phyloP scores from a whole-genome alignment of 2,113 vertebrate species.

The Poeciliopsis retropinna region DNA sequence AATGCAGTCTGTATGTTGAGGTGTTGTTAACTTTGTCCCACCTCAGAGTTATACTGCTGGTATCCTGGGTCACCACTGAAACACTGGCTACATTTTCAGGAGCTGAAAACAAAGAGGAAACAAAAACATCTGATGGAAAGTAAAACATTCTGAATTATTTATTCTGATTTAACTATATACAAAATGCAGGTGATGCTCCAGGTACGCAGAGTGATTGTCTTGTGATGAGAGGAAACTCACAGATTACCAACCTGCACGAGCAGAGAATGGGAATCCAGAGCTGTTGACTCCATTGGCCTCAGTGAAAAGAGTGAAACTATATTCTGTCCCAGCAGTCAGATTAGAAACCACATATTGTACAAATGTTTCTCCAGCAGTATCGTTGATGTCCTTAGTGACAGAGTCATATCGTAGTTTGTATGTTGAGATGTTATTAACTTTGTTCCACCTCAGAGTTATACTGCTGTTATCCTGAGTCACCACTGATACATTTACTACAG shows the following conservation, averaged over 20 bases:
- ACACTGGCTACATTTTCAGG: rapidly evolving
- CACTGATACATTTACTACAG: rapidly evolving
- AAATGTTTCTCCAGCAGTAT: too few relatives aligned
- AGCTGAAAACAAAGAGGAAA: too few relatives aligned
- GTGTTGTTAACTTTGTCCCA: not conserved
- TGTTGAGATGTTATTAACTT: rapidly evolving
- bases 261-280: too few relatives aligned
- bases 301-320: not conserved
- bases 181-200: too few relatives aligned
- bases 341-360: not conserved
- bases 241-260: too few relatives aligned
- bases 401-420: rapidly evolving
- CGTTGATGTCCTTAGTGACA: too few relatives aligned
- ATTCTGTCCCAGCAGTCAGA: not conserved
- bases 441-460: constrained; percentile 49
- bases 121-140: too few relatives aligned
- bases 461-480: constrained; percentile 18
- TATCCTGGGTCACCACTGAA: not conserved
- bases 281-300: not conserved
- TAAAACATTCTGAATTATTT: too few relatives aligned
- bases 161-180: too few relatives aligned
- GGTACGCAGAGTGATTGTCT: too few relatives aligned
- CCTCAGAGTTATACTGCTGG: constrained; percentile 47
- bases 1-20: not conserved
- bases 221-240: too few relatives aligned